Evolutionary conservation across 2,888 invertebrate species (phyloP), one percentile per base, ranked within the genome.

Genomic region (Orchesella flavescens): DNA sequence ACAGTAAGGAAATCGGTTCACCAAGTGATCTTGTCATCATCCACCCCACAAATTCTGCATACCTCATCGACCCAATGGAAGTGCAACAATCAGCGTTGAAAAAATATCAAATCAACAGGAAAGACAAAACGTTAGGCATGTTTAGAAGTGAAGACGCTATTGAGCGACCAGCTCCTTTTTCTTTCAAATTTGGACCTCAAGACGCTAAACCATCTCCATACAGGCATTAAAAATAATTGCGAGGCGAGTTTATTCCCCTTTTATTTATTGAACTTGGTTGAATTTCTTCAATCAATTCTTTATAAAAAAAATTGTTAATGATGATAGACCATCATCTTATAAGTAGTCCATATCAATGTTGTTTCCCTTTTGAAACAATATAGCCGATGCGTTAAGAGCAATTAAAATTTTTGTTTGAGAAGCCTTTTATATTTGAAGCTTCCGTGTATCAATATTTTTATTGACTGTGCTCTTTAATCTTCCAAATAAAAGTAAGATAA

Each of bases 111-210:
- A 4, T 75, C 3, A 63, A 46, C 23, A 44, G 81, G 43, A 57
- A 69, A 53, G 81, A 81, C 23, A 81, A 81, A 43, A 49, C 69
- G 17, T 17, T 81, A 21, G 19, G 21, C 0, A 15, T 81, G 13
- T 81, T 81, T 23, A 61, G 34, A 17, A 49, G 5, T 19, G 44
- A 68, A 65, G 21, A 57, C n/a, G 13, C 17, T 4, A 13, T 55
- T 17, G 19, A 65, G 23, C 17, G 44, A 49, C 68, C 55, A n/a
- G 49, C 53, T 4, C 69, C 69, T 3, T 17, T 75, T 3, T 34
- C 61, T 19, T 81, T 81, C 44, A 24, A 69, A 23, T 81, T 81
- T 81, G 81, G 81, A 4, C 68, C 81, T 7, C 68, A 81, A 53
- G 81, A 81, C 46, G 81, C 81, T 7, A 81, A 75, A 75, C 5